Conservation (phyloP, 2,797 vertebrate species). For the Acrossocheilus fasciatus region DNA sequence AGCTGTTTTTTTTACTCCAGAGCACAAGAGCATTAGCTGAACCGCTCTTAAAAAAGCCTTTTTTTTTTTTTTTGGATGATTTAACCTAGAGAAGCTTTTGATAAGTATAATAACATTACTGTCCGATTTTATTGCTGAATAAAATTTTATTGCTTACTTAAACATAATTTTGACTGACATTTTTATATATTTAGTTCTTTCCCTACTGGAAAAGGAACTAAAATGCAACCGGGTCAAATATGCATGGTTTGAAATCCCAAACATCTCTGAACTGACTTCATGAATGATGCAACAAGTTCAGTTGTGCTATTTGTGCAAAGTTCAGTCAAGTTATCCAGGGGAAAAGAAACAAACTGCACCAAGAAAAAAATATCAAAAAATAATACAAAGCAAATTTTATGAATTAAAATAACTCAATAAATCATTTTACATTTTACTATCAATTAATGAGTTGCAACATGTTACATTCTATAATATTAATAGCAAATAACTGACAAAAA, state of each 20-base stretch:
- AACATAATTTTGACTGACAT: neutral
- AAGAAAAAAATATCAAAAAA: neutral
- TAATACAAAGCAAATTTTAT: neutral
- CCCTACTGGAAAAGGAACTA: neutral
- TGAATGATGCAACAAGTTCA: conserved; percentile 23
- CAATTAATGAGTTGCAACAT: neutral
- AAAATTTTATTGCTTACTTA: neutral
- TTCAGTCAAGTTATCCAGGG: neutral
- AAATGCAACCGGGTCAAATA: neutral
- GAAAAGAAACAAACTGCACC: neutral
- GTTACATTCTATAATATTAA: neutral
- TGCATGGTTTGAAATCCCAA: neutral
- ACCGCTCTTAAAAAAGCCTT: neutral
- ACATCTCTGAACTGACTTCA: neutral
- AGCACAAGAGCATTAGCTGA: neutral
- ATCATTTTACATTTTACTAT: neutral
- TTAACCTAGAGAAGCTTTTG: neutral
- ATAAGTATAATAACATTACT: neutral
- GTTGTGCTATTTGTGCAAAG: neutral
- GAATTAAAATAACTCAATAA: neutral
- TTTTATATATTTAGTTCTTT: neutral
- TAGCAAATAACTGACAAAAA: neutral
- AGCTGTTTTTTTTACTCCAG: neutral
- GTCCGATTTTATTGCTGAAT: neutral
- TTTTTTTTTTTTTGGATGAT: neutral